Conservation (phyloP, 1,140 invertebrate genomes). For the Penaeus vannamei region DNA sequence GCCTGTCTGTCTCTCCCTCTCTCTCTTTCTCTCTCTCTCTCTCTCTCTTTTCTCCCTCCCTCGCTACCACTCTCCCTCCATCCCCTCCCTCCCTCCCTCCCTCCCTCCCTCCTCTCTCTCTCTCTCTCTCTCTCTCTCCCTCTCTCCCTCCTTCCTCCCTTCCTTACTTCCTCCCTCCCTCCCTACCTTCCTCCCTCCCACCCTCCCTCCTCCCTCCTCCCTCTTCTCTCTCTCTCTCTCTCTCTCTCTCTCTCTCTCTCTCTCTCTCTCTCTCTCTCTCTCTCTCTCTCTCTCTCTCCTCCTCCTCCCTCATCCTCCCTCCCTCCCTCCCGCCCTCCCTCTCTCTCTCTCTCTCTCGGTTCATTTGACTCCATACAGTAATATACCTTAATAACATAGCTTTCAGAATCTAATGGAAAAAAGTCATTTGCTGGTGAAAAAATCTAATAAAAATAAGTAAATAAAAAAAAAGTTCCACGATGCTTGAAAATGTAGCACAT, state of each 20-base stretch:
- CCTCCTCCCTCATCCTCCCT: neutral
- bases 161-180: neutral
- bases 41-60: neutral
- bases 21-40: slow-evolving; percentile 19
- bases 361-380: too few relatives aligned
- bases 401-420: too few relatives aligned
- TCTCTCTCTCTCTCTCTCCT: slow-evolving; percentile 30
- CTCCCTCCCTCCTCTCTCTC: neutral
- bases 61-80: too few relatives aligned
- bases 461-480: too few relatives aligned
- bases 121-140: too few relatives aligned
- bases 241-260: neutral
- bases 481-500: too few relatives aligned
- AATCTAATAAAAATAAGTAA: too few relatives aligned
- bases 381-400: too few relatives aligned
- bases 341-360: too few relatives aligned
- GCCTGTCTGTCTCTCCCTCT: neutral
- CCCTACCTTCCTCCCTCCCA: neutral
- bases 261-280: neutral
- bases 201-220: neutral
- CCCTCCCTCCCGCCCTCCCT: neutral
- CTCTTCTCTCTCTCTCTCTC: neutral
- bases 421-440: too few relatives aligned
- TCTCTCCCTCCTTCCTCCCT: neutral
- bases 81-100: neutral